phyloP scores from a whole-genome alignment of 2,113 vertebrate species.

The Prunella himalayana region DNA sequence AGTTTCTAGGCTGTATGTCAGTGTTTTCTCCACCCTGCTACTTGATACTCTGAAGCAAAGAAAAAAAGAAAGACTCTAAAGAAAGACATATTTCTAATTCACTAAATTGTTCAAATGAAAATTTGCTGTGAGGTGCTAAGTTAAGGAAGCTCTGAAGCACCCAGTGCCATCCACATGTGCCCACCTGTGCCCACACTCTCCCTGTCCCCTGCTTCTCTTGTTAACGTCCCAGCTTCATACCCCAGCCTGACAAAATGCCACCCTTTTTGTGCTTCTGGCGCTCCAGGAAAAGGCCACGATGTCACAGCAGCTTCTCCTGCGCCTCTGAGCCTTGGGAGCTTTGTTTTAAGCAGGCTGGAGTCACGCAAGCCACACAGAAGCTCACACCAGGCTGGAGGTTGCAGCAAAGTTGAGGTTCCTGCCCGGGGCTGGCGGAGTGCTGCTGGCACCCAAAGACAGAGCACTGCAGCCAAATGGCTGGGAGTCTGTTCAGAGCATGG shows the following conservation, averaged over 20 bases:
- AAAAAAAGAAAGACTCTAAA: background rate
- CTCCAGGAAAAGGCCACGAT: background rate
- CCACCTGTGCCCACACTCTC: accelerated
- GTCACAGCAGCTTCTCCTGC: background rate
- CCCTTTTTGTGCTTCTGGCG: background rate
- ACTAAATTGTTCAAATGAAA: conserved; percentile 25
- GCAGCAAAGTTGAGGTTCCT: background rate
- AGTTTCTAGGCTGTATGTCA: conserved; percentile 21
- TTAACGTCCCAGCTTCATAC: background rate
- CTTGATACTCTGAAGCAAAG: conserved; percentile 15
- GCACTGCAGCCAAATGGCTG: background rate
- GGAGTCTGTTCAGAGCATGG: background rate
- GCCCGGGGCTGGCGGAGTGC: background rate
- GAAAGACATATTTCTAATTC: conserved; percentile 40
- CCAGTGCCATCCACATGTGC: accelerated
- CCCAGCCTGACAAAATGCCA: background rate
- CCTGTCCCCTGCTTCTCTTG: background rate
- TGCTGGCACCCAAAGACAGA: background rate
- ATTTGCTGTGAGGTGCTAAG: background rate
- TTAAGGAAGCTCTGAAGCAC: background rate
- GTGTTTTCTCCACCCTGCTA: conserved; percentile 2
- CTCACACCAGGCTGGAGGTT: background rate
- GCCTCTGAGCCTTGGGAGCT: background rate
- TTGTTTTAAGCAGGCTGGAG: background rate
- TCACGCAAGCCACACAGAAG: background rate